Conservation (phyloP, 2,888 invertebrate species). For the Protophormia terraenovae region DNA sequence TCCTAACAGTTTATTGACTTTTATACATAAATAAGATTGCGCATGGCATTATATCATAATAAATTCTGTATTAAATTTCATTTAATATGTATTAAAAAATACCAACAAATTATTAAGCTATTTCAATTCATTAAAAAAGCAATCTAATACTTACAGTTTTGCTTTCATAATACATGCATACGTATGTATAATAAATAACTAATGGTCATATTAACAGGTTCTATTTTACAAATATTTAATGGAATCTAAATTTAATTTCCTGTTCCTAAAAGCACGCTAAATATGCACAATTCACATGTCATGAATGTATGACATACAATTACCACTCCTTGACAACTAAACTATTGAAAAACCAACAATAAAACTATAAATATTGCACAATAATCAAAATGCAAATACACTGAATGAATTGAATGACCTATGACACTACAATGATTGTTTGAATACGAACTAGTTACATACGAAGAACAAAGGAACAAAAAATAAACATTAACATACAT, state of each 20-base stretch:
- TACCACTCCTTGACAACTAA: conserved; percentile 27
- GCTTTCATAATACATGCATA: no score
- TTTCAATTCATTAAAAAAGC: no score
- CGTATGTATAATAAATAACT: neutral
- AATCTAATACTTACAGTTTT: no score
- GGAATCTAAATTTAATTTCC: neutral
- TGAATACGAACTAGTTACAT: neutral
- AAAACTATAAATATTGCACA: conserved; percentile 3
- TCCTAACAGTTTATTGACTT: no score
- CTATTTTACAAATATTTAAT: neutral
- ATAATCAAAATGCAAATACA: neutral
- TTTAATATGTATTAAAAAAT: no score
- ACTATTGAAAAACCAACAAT: neutral
- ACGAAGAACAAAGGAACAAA: neutral
- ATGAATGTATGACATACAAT: neutral
- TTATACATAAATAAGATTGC: no score
- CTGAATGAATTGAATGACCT: conserved; percentile 42
- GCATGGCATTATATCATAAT: no score
- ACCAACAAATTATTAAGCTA: no score
- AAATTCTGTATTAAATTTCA: no score
- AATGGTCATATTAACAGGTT: neutral
- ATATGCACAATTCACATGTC: neutral
- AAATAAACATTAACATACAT: neutral
- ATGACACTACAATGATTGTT: conserved; percentile 27
- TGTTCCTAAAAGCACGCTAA: neutral